Evolutionary conservation across 2,113 vertebrate genomes (phyloP), one percentile per base, ranked within the genome.

Genomic region (Eurypyga helias): DNA sequence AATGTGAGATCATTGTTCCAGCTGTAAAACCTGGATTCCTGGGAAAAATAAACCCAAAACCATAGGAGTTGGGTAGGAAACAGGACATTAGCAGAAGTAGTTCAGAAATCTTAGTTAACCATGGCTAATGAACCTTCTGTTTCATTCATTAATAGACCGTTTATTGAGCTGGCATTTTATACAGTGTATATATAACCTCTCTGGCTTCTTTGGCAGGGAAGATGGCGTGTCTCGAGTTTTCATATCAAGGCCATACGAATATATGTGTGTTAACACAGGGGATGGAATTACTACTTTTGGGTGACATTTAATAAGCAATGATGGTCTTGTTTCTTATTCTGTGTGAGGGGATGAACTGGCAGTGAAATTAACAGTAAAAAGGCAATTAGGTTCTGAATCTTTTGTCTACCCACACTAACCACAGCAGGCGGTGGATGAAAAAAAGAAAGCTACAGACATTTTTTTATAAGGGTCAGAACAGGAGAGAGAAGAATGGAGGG

Each of bases 161-260:
- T 83, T 11, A 5, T 79, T 87, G 65, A 77, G n/a, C 26, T 76
- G n/a, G 21, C 41, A 3, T 31, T 84, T 36, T 24, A 54, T 36
- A 10, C 8, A 14, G 23, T n/a, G 28, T 69, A 2, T 16, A 16
- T 69, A 2, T 16, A 16, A 66, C 23, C 8, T 45, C 52, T 55
- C 26, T 85, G 81, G 34, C 10, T 45, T 52, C 33, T 91, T 28
- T 51, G 17, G 12, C 25, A 78, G 26, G 28, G 72, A 64, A 67
- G 21, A 12, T 11, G 8, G 7, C 6, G 14, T 69, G 46, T n/a
- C 62, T 58, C 34, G 62, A 88, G 38, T 46, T 57, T 83, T 87
- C 25, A 33, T 9, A 16, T 64, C 1, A 2, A 85, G 34, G 38
- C n/a, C 1, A 0, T 52, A 31, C 0, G 1, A 51, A 28, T 55